Base-by-base conservation (phyloP, 1,140 invertebrate species). In the Tetramorium parvispinum region DNA sequence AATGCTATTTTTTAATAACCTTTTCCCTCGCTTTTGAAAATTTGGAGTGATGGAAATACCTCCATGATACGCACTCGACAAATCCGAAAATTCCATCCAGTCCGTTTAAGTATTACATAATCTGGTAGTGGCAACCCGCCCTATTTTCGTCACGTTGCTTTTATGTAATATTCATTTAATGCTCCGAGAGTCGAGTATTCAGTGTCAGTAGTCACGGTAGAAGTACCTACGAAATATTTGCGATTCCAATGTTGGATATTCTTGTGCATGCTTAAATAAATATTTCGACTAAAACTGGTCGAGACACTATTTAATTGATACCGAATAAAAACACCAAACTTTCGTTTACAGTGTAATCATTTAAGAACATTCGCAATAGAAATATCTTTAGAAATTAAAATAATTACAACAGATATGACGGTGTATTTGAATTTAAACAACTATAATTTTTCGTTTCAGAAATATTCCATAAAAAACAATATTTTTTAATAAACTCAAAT, bases 101-200 rank as follows among this genome's bases (percentile, higher is more conserved):
- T 55, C 32, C 53, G 32, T 77, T 77, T 77, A 77, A 77, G 75
- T 27, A 77, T 63, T 77, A 77, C 24, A 77, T 77, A 46, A 61
- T 40, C 75, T 18, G 55, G 10, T 46, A 27, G 75, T 43, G 40
- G 21, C 55, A 59, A 77, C 40, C 16, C 53, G 53, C 37, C 37
- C 55, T 77, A 77, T 77, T 77, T 61, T 63, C 40, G 10, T 77
- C 57, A 46, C 40, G 21, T 77, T 77, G 40, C 75, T 77, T 77
- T 77, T 63, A 59, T 77, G 24, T 46, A 63, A 63, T 63, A 77
- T 77, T 63, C 57, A 77, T 77, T 77, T 77, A 77, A 77, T 63
- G 57, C 10, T 59, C 10, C 18, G 55, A 77, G 55, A 77, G 21
- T 61, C 40, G 16, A 43, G 21, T 76, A 76, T 59, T 77, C 21